A percentile compares a stretch with the other conserved stretches of the same genome.
These are phyloP conservation scores for Climacteris rufus DNA, from an alignment of 2,113 vertebrate genomes.

Conservation along the genomic window DNA sequence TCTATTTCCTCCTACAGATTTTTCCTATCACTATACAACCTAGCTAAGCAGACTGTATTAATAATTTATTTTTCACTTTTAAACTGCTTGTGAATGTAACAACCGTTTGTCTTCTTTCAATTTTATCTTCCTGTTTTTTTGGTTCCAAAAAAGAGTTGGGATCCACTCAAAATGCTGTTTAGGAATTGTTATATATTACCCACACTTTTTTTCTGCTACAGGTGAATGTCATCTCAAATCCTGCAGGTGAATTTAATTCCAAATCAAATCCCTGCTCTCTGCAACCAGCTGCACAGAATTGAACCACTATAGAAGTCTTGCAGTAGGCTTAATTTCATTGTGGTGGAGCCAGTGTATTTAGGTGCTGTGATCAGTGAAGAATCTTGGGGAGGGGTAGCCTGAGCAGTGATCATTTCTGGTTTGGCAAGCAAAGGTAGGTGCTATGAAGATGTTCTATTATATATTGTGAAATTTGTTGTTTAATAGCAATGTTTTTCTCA, in stretches of 20 bases:
- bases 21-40: neutral
- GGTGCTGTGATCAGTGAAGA: rapidly evolving
- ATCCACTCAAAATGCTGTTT: neutral
- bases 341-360: rapidly evolving
- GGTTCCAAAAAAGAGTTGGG: rapidly evolving
- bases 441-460: neutral
- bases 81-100: neutral
- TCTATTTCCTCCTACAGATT: neutral
- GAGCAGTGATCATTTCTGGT: neutral
- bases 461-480: neutral
- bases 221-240: neutral
- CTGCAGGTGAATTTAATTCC: neutral
- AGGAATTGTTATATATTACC: neutral
- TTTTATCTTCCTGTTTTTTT: neutral
- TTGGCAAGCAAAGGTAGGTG: neutral
- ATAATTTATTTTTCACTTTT: neutral
- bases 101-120: neutral
- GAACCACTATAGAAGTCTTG: neutral
- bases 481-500: neutral
- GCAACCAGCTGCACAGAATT: neutral
- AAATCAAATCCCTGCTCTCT: neutral
- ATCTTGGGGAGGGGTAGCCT: neutral
- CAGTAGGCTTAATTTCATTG: rapidly evolving
- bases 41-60: neutral
- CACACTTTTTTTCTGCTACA: neutral